phyloP scores from a whole-genome alignment of 2,797 vertebrate species.

The Hemibagrus guttatus region DNA sequence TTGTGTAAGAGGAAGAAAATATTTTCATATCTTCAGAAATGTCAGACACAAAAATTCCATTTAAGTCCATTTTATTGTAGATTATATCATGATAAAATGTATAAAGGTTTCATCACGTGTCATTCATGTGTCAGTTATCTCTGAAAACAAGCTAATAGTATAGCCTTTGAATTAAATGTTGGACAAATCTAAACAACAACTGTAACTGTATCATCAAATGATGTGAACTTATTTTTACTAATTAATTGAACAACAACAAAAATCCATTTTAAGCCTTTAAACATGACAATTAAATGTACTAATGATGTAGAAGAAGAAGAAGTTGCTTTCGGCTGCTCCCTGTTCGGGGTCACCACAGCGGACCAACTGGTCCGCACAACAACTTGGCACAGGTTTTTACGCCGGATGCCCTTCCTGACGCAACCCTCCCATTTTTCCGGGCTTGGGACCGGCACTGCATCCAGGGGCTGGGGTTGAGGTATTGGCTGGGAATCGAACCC shows the following conservation, averaged over 20 bases:
- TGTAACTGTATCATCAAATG: neutral
- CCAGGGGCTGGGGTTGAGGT: too few relatives aligned
- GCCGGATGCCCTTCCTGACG: too few relatives aligned
- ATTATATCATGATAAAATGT: neutral
- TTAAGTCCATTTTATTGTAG: too few relatives aligned
- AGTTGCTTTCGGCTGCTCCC: too few relatives aligned
- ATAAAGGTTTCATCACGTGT: neutral
- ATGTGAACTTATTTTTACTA: neutral
- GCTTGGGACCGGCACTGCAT: too few relatives aligned
- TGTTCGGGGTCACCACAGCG: too few relatives aligned
- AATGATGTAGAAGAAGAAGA: too few relatives aligned
- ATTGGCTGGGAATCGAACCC: too few relatives aligned
- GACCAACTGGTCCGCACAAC: too few relatives aligned
- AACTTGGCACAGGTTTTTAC: too few relatives aligned
- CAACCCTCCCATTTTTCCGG: too few relatives aligned
- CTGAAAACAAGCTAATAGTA: neutral
- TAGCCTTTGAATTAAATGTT: neutral
- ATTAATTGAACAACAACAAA: neutral
- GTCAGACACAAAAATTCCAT: too few relatives aligned
- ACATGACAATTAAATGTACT: neutral
- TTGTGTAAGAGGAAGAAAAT: neutral
- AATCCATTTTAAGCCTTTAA: neutral
- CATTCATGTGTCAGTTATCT: neutral
- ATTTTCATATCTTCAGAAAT: neutral
- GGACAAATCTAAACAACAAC: neutral